phyloP scores from a whole-genome alignment of 2,113 vertebrate species.

The Condylura cristata region DNA sequence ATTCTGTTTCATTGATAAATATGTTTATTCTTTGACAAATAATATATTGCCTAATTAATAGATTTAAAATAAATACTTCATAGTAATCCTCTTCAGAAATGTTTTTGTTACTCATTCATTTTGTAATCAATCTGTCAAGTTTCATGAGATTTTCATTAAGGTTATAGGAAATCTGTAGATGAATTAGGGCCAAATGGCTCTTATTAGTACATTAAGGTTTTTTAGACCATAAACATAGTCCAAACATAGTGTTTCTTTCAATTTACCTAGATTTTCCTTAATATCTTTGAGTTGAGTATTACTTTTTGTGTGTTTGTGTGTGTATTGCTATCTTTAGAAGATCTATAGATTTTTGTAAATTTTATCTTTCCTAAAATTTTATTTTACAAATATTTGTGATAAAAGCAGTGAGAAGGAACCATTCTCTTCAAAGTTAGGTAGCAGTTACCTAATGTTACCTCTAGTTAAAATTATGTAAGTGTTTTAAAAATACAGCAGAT shows the following conservation, averaged over 20 bases:
- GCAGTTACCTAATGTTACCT: neutral
- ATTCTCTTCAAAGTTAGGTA: neutral
- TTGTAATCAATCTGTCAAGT: neutral
- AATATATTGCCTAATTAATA: neutral
- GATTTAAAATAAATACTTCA: neutral
- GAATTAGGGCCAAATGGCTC: neutral
- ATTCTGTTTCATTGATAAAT: neutral
- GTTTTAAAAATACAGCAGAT: neutral
- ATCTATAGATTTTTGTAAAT: neutral
- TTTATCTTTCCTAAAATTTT: neutral
- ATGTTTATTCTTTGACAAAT: neutral
- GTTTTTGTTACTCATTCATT: neutral
- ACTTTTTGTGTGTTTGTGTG: neutral
- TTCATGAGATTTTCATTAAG: neutral
- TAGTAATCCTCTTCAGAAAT: neutral
- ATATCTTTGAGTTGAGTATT: neutral
- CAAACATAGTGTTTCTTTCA: neutral
- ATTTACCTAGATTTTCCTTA: neutral
- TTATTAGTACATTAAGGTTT: neutral
- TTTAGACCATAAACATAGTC: neutral
- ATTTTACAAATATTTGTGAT: neutral
- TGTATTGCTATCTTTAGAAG: neutral
- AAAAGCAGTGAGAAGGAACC: neutral
- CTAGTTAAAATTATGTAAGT: no score
- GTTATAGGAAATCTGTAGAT: neutral